These are phyloP conservation scores for Stegodyphus dumicola DNA, from an alignment of 1,140 invertebrate genomes.

Conservation along the genomic window DNA sequence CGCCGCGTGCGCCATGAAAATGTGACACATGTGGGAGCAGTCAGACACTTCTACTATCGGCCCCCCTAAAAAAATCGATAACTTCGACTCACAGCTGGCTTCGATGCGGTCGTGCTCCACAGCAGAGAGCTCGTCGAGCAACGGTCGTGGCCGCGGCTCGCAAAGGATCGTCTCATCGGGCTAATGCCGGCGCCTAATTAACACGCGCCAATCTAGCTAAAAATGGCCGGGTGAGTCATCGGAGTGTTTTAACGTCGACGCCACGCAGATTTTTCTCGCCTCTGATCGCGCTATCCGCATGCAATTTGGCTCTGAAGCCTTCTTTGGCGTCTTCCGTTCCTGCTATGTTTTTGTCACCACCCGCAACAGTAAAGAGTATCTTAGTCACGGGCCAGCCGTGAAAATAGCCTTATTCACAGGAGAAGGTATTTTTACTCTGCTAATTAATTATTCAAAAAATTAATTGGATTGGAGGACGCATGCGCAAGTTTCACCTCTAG, in stretches of 20 bases:
- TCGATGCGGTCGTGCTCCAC: conserved; percentile 3
- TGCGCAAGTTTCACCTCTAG: conserved; percentile 27
- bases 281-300: conserved; percentile 18
- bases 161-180: conserved; percentile 16
- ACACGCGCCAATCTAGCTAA: conserved; percentile 57
- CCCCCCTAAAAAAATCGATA: conserved; percentile 53
- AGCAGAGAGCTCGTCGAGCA: conserved; percentile 23
- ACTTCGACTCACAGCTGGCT: conserved; percentile 53
- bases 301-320: conserved; percentile 46
- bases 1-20: conserved; percentile 59
- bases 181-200: conserved; percentile 56
- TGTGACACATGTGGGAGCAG: conserved; percentile 61
- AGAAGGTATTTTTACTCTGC: conserved; percentile 61
- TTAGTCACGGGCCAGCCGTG: conserved; percentile 44
- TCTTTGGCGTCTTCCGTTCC: conserved; percentile 2
- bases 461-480: conserved; percentile 57
- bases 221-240: conserved; percentile 56
- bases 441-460: conserved; percentile 62
- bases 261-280: conserved; percentile 59
- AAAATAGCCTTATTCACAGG: conserved; percentile 58
- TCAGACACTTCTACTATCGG: conserved; percentile 54
- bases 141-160: conserved; percentile 11
- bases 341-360: conserved; percentile 14
- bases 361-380: conserved; percentile 16
- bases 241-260: conserved; percentile 55